Conservation (phyloP, 2,113 vertebrate genomes). For the Tupaia tana region DNA sequence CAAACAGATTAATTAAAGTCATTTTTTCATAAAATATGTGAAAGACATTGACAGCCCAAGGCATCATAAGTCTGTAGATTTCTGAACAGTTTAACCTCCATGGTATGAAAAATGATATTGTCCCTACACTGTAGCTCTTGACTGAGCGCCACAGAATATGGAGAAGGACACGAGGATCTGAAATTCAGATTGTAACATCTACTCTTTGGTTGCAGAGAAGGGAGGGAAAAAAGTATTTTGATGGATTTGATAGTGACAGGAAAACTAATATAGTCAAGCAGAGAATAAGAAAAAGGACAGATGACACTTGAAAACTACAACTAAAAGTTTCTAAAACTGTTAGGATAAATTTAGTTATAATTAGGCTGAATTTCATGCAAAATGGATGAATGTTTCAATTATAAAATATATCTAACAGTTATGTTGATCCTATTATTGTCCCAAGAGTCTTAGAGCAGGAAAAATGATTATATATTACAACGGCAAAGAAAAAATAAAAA, state of each 20-base stretch:
- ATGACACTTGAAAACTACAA: slow-evolving; percentile 10
- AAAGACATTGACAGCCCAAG: background rate
- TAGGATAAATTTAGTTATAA: slow-evolving; percentile 40
- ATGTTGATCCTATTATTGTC: background rate
- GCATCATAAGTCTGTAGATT: background rate
- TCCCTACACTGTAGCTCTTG: background rate
- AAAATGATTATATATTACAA: background rate
- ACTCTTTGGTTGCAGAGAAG: background rate
- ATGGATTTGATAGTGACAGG: background rate
- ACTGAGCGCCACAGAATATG: background rate
- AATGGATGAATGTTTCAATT: slow-evolving; percentile 29
- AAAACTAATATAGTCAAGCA: background rate
- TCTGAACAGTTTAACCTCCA: background rate
- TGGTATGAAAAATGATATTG: background rate
- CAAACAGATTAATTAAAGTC: background rate
- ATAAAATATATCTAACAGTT: background rate
- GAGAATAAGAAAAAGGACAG: background rate
- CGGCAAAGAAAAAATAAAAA: background rate
- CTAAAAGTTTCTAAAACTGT: slow-evolving; percentile 8
- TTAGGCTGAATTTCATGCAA: slow-evolving; percentile 5
- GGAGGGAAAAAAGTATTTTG: background rate
- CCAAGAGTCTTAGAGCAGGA: background rate
- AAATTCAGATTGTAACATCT: background rate
- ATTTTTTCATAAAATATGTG: background rate
- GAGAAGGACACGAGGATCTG: background rate